Evolutionary conservation across 2,888 invertebrate species (phyloP), one percentile per base, ranked within the genome.

Genomic region (Callyntrura sp.): DNA sequence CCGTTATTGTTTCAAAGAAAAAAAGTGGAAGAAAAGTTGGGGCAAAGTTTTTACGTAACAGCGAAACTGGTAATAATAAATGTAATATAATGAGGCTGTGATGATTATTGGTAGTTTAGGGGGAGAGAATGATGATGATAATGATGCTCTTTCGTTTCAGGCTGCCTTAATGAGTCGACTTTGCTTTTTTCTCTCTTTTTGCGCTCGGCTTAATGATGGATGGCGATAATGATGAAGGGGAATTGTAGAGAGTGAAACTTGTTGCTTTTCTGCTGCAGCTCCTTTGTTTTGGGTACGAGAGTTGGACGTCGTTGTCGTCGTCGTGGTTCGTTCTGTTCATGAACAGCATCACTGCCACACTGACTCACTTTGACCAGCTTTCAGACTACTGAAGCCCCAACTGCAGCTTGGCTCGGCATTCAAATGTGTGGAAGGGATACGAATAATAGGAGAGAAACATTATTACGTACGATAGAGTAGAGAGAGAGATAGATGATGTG

Each of bases 281-380:
- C 70, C 12, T 23, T 76, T 23, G 35, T 35, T 60, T 45, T 43
- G 43, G 12, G 28, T 25, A 28, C 57, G 79, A 43, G 20, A 57
- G 57, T 57, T 57, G 6, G 4, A 14, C 17, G 17, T 11, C 55
- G 55, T 57, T 62, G 8, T 51, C 11, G 55, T 84, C 84, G 28
- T 84, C 43, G 43, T 25, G 28, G 11, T 45, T 70, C 35, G 70
- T 70, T 28, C 25, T 68, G 65, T 51, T 79, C 79, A 79, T 79
- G 79, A 79, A 48, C 83, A 51, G 28, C 84, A 55, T 55, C 85
- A 85, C 85, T 85, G 85, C 73, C 85, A 60, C 73, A 85, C 85
- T 85, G 85, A 85, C 85, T 85, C 70, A 85, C 35, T 85, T 85
- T n/a, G n/a, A 8, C 62, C 6, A 35, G 35, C 35, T 35, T 35